Conservation (phyloP, 2,888 invertebrate species). For the Polydrusus tereticollis region DNA sequence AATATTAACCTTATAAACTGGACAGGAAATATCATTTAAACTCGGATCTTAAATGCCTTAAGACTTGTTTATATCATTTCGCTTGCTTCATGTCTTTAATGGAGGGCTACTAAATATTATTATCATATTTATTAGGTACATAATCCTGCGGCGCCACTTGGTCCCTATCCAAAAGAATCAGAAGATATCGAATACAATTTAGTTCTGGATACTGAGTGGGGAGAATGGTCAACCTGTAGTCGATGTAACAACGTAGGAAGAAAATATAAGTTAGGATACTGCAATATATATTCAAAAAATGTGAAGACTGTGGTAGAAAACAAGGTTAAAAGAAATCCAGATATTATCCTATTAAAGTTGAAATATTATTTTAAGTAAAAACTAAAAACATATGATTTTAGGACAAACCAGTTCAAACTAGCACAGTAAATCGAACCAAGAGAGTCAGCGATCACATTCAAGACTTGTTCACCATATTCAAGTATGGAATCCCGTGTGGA, state of each 20-base stretch:
- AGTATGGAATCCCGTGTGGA: slow-evolving; percentile 72
- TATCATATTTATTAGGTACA: slow-evolving; percentile 57
- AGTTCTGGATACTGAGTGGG: slow-evolving; percentile 72
- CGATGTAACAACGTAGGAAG: slow-evolving; percentile 73
- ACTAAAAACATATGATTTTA: background rate
- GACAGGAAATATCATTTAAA: too few relatives aligned
- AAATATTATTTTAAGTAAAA: too few relatives aligned
- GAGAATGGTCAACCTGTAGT: slow-evolving; percentile 76
- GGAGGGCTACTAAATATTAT: too few relatives aligned
- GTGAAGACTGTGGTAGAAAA: too few relatives aligned
- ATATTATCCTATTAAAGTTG: too few relatives aligned
- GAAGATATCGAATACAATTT: slow-evolving; percentile 62
- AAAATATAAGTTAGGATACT: slow-evolving; percentile 73
- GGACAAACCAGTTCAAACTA: background rate
- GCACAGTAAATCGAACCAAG: slow-evolving; percentile 26
- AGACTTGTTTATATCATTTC: too few relatives aligned
- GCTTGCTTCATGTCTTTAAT: too few relatives aligned
- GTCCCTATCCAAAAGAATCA: slow-evolving; percentile 61
- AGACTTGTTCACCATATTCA: slow-evolving; percentile 66
- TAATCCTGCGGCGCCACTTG: slow-evolving; percentile 55
- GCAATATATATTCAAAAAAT: slow-evolving; percentile 61
- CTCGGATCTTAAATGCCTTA: too few relatives aligned
- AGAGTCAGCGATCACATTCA: slow-evolving; percentile 50
- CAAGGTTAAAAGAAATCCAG: too few relatives aligned
- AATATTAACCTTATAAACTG: too few relatives aligned